A percentile compares a stretch with the other conserved stretches of the same genome.
Evolutionary conservation across 2,797 vertebrate genomes (phyloP).

Genomic region (Sebastes itinus): DNA sequence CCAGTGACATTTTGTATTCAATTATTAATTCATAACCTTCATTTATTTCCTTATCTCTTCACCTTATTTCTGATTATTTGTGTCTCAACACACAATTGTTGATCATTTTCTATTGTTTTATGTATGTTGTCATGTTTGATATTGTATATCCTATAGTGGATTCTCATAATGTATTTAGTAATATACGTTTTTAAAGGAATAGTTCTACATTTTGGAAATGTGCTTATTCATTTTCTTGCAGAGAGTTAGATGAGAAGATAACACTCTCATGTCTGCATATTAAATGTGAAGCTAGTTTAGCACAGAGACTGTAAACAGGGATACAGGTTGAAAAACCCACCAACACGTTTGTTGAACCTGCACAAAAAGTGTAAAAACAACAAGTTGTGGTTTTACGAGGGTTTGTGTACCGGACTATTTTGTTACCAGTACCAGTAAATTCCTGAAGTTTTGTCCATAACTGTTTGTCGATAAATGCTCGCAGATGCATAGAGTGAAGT

Average conservation of each 20-base stretch:
- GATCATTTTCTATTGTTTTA: not conserved
- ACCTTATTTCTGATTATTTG: not conserved
- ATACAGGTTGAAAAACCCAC: not conserved
- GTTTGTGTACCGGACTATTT: not conserved
- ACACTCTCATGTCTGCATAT: not conserved
- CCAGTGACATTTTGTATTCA: not conserved
- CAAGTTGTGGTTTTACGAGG: not conserved
- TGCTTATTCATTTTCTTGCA: not conserved
- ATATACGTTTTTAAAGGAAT: not conserved
- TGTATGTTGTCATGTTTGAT: not conserved
- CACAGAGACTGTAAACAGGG: not conserved
- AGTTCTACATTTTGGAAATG: not conserved
- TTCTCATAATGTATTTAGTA: not conserved
- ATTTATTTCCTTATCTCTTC: not conserved
- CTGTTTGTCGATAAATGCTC: slow-evolving; percentile 14
- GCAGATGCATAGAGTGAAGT: not conserved
- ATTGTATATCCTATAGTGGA: not conserved
- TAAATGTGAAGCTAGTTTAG: not conserved
- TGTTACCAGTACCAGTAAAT: not conserved
- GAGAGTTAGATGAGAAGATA: not conserved
- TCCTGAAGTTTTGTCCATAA: not conserved
- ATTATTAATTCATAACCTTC: not conserved
- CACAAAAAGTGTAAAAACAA: not conserved
- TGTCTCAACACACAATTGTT: not conserved
- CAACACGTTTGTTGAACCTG: not conserved